phyloP scores from a whole-genome alignment of 2,888 invertebrate genomes.

The Margaritifera margaritifera region DNA sequence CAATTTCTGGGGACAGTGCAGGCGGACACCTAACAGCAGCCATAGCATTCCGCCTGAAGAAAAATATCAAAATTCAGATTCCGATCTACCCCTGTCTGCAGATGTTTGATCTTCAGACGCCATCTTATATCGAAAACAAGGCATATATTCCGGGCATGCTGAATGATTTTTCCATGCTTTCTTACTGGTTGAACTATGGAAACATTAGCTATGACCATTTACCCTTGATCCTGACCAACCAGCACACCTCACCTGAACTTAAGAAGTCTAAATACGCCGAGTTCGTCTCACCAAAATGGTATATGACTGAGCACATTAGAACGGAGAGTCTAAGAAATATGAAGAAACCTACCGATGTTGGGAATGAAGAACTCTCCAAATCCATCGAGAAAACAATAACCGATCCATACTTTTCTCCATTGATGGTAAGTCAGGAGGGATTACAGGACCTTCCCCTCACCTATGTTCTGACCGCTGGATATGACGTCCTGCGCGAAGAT shows the following conservation, averaged over 20 bases:
- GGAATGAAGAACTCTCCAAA: slow-evolving; percentile 42
- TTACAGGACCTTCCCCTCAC: slow-evolving; percentile 62
- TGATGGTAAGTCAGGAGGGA: slow-evolving; percentile 62
- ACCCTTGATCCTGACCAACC: slow-evolving; percentile 42
- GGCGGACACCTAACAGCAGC: slow-evolving; percentile 56
- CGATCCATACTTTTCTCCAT: slow-evolving; percentile 65
- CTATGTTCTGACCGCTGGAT: slow-evolving; percentile 70
- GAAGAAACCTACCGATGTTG: slow-evolving; percentile 44
- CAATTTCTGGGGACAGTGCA: slow-evolving; percentile 57
- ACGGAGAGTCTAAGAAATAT: slow-evolving; percentile 38
- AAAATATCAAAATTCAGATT: slow-evolving; percentile 50
- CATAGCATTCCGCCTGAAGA: slow-evolving; percentile 45
- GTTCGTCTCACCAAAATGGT: slow-evolving; percentile 43
- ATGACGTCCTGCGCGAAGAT: slow-evolving; percentile 72
- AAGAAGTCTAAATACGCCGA: slow-evolving; percentile 51
- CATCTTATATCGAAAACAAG: slow-evolving; percentile 58
- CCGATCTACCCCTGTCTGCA: slow-evolving; percentile 71
- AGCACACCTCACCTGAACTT: slow-evolving; percentile 48
- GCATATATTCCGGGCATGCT: slow-evolving; percentile 50
- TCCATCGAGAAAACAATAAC: slow-evolving; percentile 43
- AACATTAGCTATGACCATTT: slow-evolving; percentile 50
- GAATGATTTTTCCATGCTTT: slow-evolving; percentile 48
- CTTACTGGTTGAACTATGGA: slow-evolving; percentile 54
- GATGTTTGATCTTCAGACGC: slow-evolving; percentile 67
- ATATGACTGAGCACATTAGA: slow-evolving; percentile 49